Evolutionary conservation across 2,888 invertebrate species (phyloP).

Genomic region (Lepas anatifera): DNA sequence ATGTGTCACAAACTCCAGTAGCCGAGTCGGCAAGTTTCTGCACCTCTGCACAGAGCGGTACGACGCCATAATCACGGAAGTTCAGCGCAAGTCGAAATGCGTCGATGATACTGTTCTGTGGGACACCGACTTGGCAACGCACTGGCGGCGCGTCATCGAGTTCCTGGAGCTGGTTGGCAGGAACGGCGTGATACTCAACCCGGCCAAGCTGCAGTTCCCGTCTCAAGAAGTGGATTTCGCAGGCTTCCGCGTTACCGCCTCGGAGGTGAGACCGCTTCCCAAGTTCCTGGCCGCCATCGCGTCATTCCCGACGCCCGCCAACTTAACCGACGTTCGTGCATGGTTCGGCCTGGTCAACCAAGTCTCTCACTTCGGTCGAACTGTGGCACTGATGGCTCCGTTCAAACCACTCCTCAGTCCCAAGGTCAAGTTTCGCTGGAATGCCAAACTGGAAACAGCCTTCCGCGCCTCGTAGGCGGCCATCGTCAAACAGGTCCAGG

Average conservation of each 20-base stretch:
- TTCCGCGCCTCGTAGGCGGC: no score
- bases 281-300: slow-evolving; percentile 15
- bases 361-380: no score
- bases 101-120: slow-evolving; percentile 15
- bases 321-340: no score
- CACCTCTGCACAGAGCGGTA: no score
- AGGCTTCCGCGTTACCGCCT: slow-evolving; percentile 5
- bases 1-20: no score
- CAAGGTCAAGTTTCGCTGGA: no score
- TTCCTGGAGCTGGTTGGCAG: slow-evolving; percentile 6
- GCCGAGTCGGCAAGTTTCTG: no score
- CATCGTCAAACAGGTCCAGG: no score
- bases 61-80: slow-evolving; percentile 12
- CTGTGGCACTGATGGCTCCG: no score
- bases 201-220: slow-evolving; percentile 13
- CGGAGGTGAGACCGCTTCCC: slow-evolving; percentile 7
- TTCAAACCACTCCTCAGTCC: no score
- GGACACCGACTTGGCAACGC: slow-evolving; percentile 6
- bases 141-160: slow-evolving; percentile 15
- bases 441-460: no score
- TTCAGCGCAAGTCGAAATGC: slow-evolving; percentile 12
- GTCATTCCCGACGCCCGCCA: not conserved
- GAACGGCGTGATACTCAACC: slow-evolving; percentile 14
- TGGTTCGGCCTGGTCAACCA: no score
- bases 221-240: slow-evolving; percentile 11